These are phyloP conservation scores for Drosophila parthenogenetica DNA, from an alignment of 2,888 invertebrate genomes.

Conservation along the genomic window DNA sequence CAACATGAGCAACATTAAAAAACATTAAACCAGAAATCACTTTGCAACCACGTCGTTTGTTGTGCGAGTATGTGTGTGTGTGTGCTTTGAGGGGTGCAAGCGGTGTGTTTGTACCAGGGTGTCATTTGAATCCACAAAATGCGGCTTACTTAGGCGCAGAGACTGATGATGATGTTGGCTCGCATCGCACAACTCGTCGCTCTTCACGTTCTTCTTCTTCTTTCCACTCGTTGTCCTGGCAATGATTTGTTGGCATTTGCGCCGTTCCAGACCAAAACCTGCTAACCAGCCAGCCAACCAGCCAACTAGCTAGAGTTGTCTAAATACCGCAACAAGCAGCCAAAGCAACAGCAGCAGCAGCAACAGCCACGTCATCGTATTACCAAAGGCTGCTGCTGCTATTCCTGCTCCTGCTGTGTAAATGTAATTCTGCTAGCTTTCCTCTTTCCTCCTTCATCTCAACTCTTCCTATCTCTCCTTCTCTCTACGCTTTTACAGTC, in stretches of 20 bases:
- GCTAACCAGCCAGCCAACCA: constrained; percentile 18
- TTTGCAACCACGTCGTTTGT: constrained; percentile 79
- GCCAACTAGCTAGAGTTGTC: constrained; percentile 39
- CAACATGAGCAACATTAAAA: constrained; percentile 82
- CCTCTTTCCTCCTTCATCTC: constrained; percentile 1
- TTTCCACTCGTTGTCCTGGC: constrained; percentile 61
- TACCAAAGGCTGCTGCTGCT: constrained; percentile 63
- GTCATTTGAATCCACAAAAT: constrained; percentile 78
- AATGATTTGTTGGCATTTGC: constrained; percentile 77
- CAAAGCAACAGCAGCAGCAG: constrained; percentile 38
- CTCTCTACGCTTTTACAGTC: constrained; percentile 39
- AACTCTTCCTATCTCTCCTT: background rate
- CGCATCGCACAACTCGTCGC: constrained; percentile 8
- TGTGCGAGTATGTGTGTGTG: constrained; percentile 44
- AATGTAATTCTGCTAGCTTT: constrained; percentile 69
- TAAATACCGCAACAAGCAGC: constrained; percentile 55
- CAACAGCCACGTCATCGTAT: constrained; percentile 67
- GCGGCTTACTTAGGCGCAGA: constrained; percentile 80
- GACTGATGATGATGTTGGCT: constrained; percentile 71
- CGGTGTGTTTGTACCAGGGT: constrained; percentile 11
- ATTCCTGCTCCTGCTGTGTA: constrained; percentile 42
- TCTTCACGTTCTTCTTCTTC: background rate
- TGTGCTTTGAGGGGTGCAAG: constrained; percentile 12
- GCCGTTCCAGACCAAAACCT: constrained; percentile 50
- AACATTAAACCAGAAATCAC: constrained; percentile 82